These are phyloP conservation scores for Drosophila borborema DNA, from an alignment of 2,888 invertebrate genomes.

Conservation along the genomic window DNA sequence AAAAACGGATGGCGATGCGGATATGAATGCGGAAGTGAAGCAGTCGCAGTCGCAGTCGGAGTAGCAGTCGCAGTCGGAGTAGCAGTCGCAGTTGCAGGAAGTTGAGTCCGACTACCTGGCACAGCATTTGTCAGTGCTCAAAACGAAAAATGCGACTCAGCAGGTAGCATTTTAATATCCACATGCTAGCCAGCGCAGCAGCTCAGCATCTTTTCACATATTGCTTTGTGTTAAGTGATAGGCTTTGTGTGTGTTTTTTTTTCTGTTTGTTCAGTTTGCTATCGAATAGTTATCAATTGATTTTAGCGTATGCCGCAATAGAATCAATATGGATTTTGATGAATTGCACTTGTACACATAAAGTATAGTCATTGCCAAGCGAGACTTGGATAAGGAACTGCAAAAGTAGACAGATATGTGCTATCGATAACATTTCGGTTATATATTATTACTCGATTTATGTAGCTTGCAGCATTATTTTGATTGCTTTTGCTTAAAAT, in stretches of 20 bases:
- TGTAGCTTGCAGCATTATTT: neutral
- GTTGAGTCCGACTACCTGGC: conserved; percentile 48
- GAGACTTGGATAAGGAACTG: neutral
- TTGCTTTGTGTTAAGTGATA: neutral
- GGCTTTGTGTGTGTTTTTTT: neutral
- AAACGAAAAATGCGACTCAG: conserved; percentile 19
- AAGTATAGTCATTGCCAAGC: neutral
- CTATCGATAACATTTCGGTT: neutral
- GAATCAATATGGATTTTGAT: neutral
- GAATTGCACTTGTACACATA: neutral
- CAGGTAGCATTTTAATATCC: conserved; percentile 26
- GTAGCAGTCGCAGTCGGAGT: conserved; percentile 4
- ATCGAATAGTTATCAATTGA: neutral
- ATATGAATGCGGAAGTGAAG: conserved; percentile 31
- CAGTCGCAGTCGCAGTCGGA: conserved; percentile 8
- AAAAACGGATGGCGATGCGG: conserved; percentile 50
- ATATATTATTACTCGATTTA: neutral
- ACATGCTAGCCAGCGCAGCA: neutral
- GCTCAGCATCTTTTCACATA: neutral
- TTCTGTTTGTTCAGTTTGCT: neutral
- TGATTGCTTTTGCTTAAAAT: neutral
- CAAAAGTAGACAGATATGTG: neutral
- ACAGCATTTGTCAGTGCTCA: conserved; percentile 41
- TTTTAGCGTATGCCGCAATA: neutral
- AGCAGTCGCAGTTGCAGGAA: conserved; percentile 34